Base-by-base conservation (phyloP, 2,888 invertebrate genomes). In the Polyommatus iphigenia region DNA sequence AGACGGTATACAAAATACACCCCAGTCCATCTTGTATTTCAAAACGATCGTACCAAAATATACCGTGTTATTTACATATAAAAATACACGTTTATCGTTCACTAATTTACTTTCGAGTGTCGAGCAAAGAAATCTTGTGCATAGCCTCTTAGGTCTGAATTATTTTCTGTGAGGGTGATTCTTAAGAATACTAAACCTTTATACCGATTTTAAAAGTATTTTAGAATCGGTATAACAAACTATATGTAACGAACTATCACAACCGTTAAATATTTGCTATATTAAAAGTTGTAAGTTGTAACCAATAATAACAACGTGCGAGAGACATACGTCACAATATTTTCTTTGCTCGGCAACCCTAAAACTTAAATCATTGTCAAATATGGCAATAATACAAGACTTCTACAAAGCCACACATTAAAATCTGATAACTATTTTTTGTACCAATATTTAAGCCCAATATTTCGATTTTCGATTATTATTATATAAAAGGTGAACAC, bases 1-100 rank as follows among this genome's bases (percentile, higher is more conserved):
- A 75, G 18, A 75, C 62, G 59, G 59, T 75, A 75, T 75, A 75
- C 41, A 36, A 20, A 54, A 24, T 8, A 75, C 67, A 67, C 67
- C 67, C 29, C 29, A 67, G 32, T 67, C 67, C 29, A 29, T 62
- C 13, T 62, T 20, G 24, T 20, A 24, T 24, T 62, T 62, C 13
- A 24, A 62, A 62, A 62, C 62, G 29, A 67, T 29, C 29, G 67
- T 67, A 67, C 29, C 67, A 67, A 32, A 29, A 29, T 67, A 67
- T 18, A 67, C 67, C 67, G 67, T 67, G 67, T 67, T 67, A 67
- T 32, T 6, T 1, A 32, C 18, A 67, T 62, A 62, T 10, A n/a
- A 62, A 67, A 67, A 67, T 67, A 67, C 6, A 15, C 4, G 15
- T 15, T 20, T 67, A 24, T 62, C 24, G 29, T 32, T 24, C 24